Percentiles rank a stretch among this genome's conserved stretches.
Evolutionary conservation across 2,888 invertebrate species (phyloP).

Genomic region (Azorinus chamasolen): DNA sequence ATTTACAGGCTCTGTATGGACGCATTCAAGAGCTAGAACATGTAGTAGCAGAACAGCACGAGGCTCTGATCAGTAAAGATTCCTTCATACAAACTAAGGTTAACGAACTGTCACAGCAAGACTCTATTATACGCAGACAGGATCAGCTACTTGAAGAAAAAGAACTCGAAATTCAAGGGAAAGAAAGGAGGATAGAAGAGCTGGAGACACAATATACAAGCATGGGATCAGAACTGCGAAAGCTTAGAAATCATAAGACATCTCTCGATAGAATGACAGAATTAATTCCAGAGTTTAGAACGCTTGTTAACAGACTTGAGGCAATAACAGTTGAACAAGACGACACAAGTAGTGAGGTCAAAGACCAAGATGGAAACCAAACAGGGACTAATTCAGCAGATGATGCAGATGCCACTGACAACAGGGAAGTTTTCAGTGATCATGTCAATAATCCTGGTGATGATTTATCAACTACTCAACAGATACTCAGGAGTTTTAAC

Average conservation of each 20-base stretch:
- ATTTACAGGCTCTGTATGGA: conserved; percentile 82
- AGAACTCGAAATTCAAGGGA: conserved; percentile 14
- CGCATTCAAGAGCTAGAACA: conserved; percentile 82
- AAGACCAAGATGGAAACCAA: background rate
- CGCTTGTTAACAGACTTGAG: conserved; percentile 29
- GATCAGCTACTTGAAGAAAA: conserved; percentile 39
- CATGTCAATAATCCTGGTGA: background rate
- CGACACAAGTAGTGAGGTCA: background rate
- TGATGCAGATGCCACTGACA: conserved; percentile 17
- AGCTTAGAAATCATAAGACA: conserved; percentile 23
- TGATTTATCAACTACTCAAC: background rate
- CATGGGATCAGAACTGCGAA: conserved; percentile 24
- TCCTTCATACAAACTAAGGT: conserved; percentile 68
- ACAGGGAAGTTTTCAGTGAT: background rate
- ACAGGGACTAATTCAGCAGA: conserved; percentile 15
- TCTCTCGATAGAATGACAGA: conserved; percentile 28
- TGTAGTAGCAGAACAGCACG: conserved; percentile 74
- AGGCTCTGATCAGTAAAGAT: conserved; percentile 73
- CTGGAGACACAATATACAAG: conserved; percentile 17
- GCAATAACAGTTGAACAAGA: conserved; percentile 13
- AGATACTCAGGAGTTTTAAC: conserved; percentile 46
- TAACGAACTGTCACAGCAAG: conserved; percentile 65
- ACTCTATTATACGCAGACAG: conserved; percentile 65
- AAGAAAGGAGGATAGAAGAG: conserved; percentile 10
- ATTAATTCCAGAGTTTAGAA: conserved; percentile 40